Conservation (phyloP, 2,797 vertebrate species). For the Champsocephalus esox region DNA sequence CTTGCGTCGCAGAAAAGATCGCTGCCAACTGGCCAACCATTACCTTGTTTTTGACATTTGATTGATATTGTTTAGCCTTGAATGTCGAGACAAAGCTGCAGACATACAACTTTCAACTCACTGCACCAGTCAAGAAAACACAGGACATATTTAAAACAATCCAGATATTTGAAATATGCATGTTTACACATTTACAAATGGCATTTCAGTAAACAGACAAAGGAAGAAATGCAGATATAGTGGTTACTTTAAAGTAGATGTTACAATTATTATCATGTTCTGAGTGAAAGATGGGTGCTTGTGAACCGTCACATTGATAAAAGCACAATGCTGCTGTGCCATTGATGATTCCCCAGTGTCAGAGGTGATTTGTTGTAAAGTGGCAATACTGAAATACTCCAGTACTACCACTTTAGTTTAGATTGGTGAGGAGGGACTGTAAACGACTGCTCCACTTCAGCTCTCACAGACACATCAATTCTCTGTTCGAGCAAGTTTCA, state of each 20-base stretch:
- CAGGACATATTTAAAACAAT: not conserved
- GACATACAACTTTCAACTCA: not conserved
- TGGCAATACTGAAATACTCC: slow-evolving; percentile 7
- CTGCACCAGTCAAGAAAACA: not conserved
- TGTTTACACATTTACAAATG: not conserved
- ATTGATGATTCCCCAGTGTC: slow-evolving; percentile 14
- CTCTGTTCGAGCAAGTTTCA: slow-evolving; percentile 29
- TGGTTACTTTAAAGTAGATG: not conserved
- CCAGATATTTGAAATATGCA: not conserved
- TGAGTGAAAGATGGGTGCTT: slow-evolving; percentile 8
- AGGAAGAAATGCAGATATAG: not conserved
- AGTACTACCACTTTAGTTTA: slow-evolving; percentile 1
- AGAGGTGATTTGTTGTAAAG: slow-evolving; percentile 44
- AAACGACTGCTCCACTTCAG: slow-evolving; percentile 19
- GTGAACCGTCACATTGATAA: slow-evolving; percentile 19
- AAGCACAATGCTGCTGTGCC: slow-evolving; percentile 5
- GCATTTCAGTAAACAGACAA: not conserved
- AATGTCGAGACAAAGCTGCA: not conserved
- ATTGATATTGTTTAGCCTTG: not conserved
- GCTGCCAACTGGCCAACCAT: not conserved
- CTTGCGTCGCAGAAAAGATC: not conserved
- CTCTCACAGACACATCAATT: slow-evolving; percentile 16
- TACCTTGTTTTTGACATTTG: not conserved
- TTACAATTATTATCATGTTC: not conserved
- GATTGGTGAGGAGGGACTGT: slow-evolving; percentile 2